Percentiles rank a stretch among this genome's conserved stretches.
Evolutionary conservation across 64 coral and sea anemone species (phyloP).

Genomic region (Exaiptasia diaphana): DNA sequence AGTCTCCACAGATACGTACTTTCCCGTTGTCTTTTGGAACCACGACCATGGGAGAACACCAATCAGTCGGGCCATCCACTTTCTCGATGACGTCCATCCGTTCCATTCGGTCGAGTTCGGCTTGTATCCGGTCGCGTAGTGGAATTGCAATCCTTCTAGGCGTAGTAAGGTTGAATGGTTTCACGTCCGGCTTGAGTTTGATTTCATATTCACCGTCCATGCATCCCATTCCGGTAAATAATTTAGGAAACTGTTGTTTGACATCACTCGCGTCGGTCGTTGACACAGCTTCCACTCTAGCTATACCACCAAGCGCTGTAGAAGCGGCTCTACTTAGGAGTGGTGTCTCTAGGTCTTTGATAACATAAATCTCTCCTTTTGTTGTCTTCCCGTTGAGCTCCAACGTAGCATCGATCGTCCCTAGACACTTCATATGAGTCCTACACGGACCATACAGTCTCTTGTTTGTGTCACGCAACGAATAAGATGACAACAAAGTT

Average conservation of each 20-base stretch:
- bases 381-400: conserved; percentile 20
- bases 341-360: conserved; percentile 10
- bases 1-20: not conserved
- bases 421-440: conserved; percentile 15
- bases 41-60: not conserved
- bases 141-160: conserved; percentile 10
- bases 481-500: not conserved
- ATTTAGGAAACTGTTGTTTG: conserved; percentile 7
- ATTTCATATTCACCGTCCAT: conserved; percentile 52
- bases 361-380: conserved; percentile 40
- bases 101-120: conserved; percentile 14
- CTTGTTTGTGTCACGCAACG: conserved; percentile 8
- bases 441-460: conserved; percentile 28
- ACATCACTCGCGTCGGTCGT: not conserved
- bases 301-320: conserved; percentile 8
- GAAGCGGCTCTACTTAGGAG: not conserved
- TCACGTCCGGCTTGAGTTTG: not conserved
- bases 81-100: conserved; percentile 11
- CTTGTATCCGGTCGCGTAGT: conserved; percentile 4
- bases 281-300: conserved; percentile 15
- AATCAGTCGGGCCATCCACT: conserved; percentile 3
- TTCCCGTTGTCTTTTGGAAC: not conserved
- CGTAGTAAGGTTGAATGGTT: conserved; percentile 29
- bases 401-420: conserved; percentile 1
- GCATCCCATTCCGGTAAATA: conserved; percentile 39